Evolutionary conservation across 1,140 invertebrate species (phyloP).

Genomic region (Chymomyza costata): DNA sequence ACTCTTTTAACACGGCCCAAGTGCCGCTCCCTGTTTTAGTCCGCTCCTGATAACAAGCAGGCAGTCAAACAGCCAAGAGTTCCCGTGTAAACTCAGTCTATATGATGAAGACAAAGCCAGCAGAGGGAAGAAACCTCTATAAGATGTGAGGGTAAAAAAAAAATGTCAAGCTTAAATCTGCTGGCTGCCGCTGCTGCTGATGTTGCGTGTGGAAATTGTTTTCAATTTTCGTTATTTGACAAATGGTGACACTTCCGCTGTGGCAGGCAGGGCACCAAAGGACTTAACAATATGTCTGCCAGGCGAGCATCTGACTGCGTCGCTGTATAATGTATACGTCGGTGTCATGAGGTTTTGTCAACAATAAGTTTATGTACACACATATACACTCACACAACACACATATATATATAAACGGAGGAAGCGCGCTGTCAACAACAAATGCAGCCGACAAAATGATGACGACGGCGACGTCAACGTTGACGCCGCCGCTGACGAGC

Average conservation of each 20-base stretch:
- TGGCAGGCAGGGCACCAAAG: conserved; percentile 47
- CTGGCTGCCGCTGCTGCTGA: conserved; percentile 11
- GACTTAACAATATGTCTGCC: conserved; percentile 63
- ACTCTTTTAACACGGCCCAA: too few relatives aligned
- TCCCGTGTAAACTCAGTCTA: too few relatives aligned
- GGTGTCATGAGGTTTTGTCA: conserved; percentile 67
- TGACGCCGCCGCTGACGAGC: conserved; percentile 5
- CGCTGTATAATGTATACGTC: conserved; percentile 15
- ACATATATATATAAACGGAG: background rate
- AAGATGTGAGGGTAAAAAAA: too few relatives aligned
- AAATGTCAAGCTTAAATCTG: too few relatives aligned
- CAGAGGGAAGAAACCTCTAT: too few relatives aligned
- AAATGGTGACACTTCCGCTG: conserved; percentile 75
- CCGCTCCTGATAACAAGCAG: too few relatives aligned
- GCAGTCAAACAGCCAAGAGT: too few relatives aligned
- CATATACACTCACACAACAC: conserved; percentile 11
- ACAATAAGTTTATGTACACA: conserved; percentile 60
- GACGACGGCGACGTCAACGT: background rate
- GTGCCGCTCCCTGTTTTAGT: too few relatives aligned
- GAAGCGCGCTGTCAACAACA: conserved; percentile 1
- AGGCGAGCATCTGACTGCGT: conserved; percentile 16
- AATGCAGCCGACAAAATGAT: conserved; percentile 1
- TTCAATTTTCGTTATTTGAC: conserved; percentile 75
- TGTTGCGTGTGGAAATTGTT: conserved; percentile 64
- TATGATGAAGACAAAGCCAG: conserved; percentile 44